A percentile compares a stretch with the other conserved stretches of the same genome.
Conservation (phyloP, 2,888 invertebrate genomes). For the Oxytorus armatus region DNA sequence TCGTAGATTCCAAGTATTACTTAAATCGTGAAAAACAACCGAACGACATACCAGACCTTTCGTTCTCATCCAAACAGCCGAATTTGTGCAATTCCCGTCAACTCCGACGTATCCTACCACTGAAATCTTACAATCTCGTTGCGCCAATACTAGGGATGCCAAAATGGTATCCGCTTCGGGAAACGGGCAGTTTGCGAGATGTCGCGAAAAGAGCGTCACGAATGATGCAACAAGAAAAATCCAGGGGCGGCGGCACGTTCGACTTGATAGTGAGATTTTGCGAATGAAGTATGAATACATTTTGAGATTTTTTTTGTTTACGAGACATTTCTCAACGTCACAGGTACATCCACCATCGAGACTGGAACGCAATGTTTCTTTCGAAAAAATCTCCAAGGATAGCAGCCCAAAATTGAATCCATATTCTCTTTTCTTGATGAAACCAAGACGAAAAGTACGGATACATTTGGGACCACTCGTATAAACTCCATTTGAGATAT, state of each 20-base stretch:
- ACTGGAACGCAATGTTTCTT: constrained; percentile 43
- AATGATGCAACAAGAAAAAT: constrained; percentile 22
- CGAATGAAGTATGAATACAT: not conserved
- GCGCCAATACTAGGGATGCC: constrained; percentile 79
- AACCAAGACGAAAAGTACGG: constrained; percentile 78
- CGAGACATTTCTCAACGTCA: not conserved
- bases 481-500: not conserved
- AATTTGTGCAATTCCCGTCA: constrained; percentile 74
- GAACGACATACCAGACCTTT: constrained; percentile 73
- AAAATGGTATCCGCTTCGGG: constrained; percentile 65
- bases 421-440: constrained; percentile 78
- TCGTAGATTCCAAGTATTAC: constrained; percentile 78
- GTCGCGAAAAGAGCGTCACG: constrained; percentile 15
- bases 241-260: constrained; percentile 30
- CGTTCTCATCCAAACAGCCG: constrained; percentile 78
- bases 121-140: constrained; percentile 76
- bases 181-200: not conserved
- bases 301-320: not conserved
- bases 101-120: constrained; percentile 75
- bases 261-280: constrained; percentile 68
- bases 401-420: constrained; percentile 72
- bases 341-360: constrained; percentile 79
- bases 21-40: constrained; percentile 68
- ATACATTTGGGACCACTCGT: not conserved
- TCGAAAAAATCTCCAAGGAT: constrained; percentile 38